Conservation (phyloP, 2,888 invertebrate genomes). For the Corythucha ciliata region DNA sequence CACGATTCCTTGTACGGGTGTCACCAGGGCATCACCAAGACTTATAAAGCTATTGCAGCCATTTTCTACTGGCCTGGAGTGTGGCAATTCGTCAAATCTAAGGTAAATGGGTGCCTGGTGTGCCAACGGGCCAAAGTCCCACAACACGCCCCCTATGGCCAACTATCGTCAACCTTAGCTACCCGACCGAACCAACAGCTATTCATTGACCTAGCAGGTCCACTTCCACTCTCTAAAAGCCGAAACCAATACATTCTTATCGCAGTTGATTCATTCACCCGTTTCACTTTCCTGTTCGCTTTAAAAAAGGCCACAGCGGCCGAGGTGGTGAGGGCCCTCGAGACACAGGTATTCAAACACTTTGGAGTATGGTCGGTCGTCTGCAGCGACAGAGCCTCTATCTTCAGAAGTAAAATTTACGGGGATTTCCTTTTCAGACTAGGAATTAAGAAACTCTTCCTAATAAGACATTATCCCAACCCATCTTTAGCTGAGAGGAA, state of each 20-base stretch:
- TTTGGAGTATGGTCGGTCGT: constrained; percentile 7
- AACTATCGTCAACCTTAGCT: background rate
- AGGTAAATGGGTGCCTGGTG: background rate
- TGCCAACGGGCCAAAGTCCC: background rate
- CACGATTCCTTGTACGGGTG: background rate
- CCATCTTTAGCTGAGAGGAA: constrained; percentile 12
- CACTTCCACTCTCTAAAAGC: background rate
- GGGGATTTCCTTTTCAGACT: background rate
- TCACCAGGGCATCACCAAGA: constrained; percentile 5
- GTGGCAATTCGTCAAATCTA: background rate
- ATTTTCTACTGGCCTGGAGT: constrained; percentile 1
- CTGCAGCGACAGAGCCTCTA: constrained; percentile 6
- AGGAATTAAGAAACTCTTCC: constrained; percentile 2
- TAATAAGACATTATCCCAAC: constrained; percentile 9
- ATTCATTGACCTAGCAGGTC: constrained; percentile 7
- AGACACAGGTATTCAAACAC: constrained; percentile 7
- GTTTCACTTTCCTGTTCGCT: constrained; percentile 8
- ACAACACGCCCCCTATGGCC: background rate
- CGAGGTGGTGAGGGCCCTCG: constrained; percentile 5
- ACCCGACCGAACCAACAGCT: background rate
- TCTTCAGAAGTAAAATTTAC: constrained; percentile 3
- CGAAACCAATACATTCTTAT: constrained; percentile 6
- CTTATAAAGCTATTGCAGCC: background rate
- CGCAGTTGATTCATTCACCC: constrained; percentile 5
- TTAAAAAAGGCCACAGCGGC: background rate